Evolutionary conservation across 2,888 invertebrate genomes (phyloP), one percentile per base, ranked within the genome.

Genomic region (Volucella zonaria): DNA sequence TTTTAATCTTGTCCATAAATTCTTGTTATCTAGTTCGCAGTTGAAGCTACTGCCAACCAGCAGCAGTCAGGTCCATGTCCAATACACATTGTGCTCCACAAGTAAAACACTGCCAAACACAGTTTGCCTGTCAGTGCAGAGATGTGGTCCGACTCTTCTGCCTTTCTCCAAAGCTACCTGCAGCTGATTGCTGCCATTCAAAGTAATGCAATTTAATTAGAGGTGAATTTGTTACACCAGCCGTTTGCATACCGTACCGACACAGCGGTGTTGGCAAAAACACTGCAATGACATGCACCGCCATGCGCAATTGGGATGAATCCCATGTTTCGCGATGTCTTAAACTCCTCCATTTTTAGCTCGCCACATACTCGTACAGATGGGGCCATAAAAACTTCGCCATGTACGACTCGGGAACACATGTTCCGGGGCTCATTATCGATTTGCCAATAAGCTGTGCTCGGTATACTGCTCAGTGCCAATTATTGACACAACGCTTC

Each of bases 161-260:
- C 47, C 11, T 31, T n/a, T 11, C 4, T 38, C 8, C 23, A 31
- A 31, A 43, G 52, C 45, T 71, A 59, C 43, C 14, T 31, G 45
- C 43, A 56, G 42, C 79, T 75, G 83, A 83, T 83, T 80, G 83
- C 75, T 79, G 73, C 82, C 67, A 75, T 83, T 83, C 83, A 80
- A 75, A 83, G 83, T 83, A 83, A 83, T 83, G 80, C 83, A 83
- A 83, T 80, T 83, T 83, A 83, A 83, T 83, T 83, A 83, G 83
- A 80, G 61, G 80, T 71, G 83, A 83, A 83, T 83, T 83, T 83
- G 83, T 83, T 83, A 75, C 75, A 71, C 49, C 70, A 75, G 54
- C 80, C 80, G 83, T 83, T 83, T 83, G 80, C 83, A 83, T 83
- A 83, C 80, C 75, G 80, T 83, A 83, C 80, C 75, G 80, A 75